Evolutionary conservation across 30 jellyfish, hydroid and myxozoan genomes (phyloP).

Genomic region (Pelagia noctiluca): DNA sequence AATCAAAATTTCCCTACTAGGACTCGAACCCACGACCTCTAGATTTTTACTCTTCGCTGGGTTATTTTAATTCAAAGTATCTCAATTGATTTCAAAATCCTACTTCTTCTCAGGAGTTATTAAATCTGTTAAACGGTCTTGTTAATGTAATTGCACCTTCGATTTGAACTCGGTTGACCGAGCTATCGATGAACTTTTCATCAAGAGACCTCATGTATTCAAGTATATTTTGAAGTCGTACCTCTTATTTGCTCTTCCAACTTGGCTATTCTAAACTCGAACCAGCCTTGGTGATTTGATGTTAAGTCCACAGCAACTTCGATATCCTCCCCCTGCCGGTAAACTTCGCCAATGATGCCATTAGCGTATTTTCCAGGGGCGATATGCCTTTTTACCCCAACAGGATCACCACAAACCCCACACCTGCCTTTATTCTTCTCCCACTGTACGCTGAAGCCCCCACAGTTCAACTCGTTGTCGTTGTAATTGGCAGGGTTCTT

Average conservation of each 20-base stretch:
- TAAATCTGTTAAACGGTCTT: too few species aligned
- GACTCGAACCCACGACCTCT: too few species aligned
- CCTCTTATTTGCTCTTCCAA: background rate
- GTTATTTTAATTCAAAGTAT: too few species aligned
- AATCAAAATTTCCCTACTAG: too few species aligned
- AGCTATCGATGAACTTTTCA: too few species aligned
- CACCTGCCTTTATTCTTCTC: slow-evolving; percentile 80
- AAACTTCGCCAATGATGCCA: slow-evolving; percentile 71
- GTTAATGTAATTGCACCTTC: too few species aligned
- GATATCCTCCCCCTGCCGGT: slow-evolving; percentile 78
- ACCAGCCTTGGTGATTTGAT: slow-evolving; percentile 82
- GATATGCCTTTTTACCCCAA: slow-evolving; percentile 59
- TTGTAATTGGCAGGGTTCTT: slow-evolving; percentile 73
- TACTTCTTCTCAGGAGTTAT: too few species aligned
- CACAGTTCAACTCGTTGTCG: slow-evolving; percentile 89
- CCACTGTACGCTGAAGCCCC: slow-evolving; percentile 80
- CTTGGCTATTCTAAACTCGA: slow-evolving; percentile 78
- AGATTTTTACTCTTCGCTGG: too few species aligned
- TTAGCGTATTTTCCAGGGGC: slow-evolving; percentile 79
- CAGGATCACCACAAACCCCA: slow-evolving; percentile 94
- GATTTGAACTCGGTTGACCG: too few species aligned
- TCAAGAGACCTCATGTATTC: too few species aligned
- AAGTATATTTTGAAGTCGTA: too few species aligned
- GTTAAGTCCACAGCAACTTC: slow-evolving; percentile 79
- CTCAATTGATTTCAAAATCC: too few species aligned